phyloP scores from a whole-genome alignment of 1,140 invertebrate species.

The Asobara japonica region DNA sequence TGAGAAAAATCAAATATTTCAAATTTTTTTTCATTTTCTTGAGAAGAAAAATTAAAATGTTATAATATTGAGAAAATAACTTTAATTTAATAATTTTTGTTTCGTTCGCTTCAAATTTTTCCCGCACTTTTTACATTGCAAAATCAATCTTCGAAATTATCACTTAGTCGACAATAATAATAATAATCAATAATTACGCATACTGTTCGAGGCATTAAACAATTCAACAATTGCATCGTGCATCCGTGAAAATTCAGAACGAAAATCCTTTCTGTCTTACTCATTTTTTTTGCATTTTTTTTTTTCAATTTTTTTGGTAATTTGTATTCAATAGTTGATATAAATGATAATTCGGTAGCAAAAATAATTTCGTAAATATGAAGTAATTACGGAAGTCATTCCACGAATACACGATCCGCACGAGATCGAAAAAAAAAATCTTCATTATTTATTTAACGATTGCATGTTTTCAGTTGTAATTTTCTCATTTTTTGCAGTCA shows the following conservation, averaged over 20 bases:
- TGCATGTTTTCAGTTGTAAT: too few species aligned
- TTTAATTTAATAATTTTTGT: too few species aligned
- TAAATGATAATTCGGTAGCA: conserved; percentile 7
- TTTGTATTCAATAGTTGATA: background rate
- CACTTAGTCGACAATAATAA: too few species aligned
- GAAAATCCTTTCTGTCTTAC: too few species aligned
- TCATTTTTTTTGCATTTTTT: background rate
- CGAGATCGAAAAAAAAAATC: conserved; percentile 7
- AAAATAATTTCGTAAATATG: conserved; percentile 9
- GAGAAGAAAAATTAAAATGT: background rate
- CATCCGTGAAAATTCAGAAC: conserved; percentile 24
- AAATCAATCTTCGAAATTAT: too few species aligned
- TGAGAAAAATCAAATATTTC: too few species aligned
- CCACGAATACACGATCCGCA: conserved; percentile 35
- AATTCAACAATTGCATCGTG: conserved; percentile 24
- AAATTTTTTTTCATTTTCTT: background rate
- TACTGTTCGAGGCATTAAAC: background rate
- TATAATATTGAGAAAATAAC: too few species aligned
- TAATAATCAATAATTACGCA: background rate
- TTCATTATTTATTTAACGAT: too few species aligned
- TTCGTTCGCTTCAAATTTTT: too few species aligned
- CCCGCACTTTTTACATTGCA: too few species aligned
- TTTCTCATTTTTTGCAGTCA: too few species aligned
- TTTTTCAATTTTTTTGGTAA: background rate
- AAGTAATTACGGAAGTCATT: too few species aligned